These are phyloP conservation scores for Drosophila punjabiensis DNA, from an alignment of 1,140 invertebrate species.

Conservation along the genomic window DNA sequence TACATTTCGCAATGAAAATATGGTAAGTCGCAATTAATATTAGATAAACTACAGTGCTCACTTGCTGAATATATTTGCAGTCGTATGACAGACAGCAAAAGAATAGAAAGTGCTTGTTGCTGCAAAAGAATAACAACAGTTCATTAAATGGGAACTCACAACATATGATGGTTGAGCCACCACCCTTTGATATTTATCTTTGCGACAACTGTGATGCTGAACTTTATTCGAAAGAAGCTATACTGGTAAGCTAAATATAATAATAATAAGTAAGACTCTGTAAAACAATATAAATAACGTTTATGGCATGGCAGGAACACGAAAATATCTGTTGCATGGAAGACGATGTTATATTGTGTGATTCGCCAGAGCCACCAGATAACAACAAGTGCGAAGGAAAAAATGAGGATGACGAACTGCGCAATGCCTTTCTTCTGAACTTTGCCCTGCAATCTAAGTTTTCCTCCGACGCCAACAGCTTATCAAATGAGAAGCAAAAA, in stretches of 20 bases:
- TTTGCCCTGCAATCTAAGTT: conserved; percentile 71
- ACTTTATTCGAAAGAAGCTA: conserved; percentile 86
- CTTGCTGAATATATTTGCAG: conserved; percentile 40
- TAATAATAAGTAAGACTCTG: background rate
- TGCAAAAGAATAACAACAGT: conserved; percentile 78
- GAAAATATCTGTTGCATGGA: conserved; percentile 86
- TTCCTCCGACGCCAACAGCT: conserved; percentile 31
- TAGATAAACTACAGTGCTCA: background rate
- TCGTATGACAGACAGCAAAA: conserved; percentile 81
- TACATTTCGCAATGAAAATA: conserved; percentile 91
- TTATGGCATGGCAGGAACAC: conserved; percentile 85
- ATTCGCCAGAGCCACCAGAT: conserved; percentile 73
- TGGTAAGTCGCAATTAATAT: conserved; percentile 83
- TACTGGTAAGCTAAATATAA: conserved; percentile 85
- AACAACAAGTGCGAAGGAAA: conserved; percentile 53
- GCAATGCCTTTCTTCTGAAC: conserved; percentile 80
- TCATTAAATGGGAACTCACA: conserved; percentile 78
- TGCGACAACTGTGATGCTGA: conserved; percentile 91
- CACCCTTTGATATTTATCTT: conserved; percentile 89
- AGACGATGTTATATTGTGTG: conserved; percentile 84
- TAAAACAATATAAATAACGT: background rate
- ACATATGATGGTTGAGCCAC: conserved; percentile 86
- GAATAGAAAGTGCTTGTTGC: conserved; percentile 74
- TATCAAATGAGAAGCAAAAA: conserved; percentile 58
- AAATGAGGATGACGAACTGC: conserved; percentile 69